Percentiles rank a stretch among this genome's conserved stretches.
Evolutionary conservation across 2,888 invertebrate species (phyloP).

Genomic region (Drosophila fungiperda): DNA sequence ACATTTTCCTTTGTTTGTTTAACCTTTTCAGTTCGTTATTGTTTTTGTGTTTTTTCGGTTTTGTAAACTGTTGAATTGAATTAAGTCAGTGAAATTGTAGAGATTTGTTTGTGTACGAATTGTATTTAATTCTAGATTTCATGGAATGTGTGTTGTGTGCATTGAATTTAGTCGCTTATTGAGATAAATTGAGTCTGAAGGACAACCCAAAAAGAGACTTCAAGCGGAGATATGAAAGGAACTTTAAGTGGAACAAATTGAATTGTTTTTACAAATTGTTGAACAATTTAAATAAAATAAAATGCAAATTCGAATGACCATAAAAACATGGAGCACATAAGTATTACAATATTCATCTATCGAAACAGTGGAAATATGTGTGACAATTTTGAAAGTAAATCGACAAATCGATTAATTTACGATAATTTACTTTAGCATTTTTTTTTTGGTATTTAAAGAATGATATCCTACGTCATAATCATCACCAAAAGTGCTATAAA

Average conservation of each 20-base stretch:
- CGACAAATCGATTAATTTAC: neutral
- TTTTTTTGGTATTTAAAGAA: neutral
- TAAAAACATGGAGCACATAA: neutral
- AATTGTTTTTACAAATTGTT: neutral
- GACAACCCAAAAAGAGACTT: neutral
- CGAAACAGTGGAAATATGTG: neutral
- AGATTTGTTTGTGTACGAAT: constrained; percentile 56
- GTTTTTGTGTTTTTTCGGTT: neutral
- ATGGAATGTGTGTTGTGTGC: constrained; percentile 37
- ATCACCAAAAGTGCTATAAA: neutral
- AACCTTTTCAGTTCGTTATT: constrained; percentile 33
- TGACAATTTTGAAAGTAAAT: neutral
- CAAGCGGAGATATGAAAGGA: neutral
- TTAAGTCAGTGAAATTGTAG: constrained; percentile 63
- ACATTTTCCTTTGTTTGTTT: constrained; percentile 48
- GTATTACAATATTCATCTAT: neutral
- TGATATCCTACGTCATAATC: neutral
- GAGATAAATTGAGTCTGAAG: constrained; percentile 40
- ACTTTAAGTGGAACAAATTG: neutral
- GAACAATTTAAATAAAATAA: neutral
- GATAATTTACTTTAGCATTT: no score
- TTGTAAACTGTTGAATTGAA: constrained; percentile 64
- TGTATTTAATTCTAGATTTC: constrained; percentile 55
- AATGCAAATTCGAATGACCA: neutral
- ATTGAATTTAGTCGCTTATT: constrained; percentile 35